Percentiles rank a stretch among this genome's conserved stretches.
Conservation (phyloP, 2,797 vertebrate genomes). For the Siniperca obscura region DNA sequence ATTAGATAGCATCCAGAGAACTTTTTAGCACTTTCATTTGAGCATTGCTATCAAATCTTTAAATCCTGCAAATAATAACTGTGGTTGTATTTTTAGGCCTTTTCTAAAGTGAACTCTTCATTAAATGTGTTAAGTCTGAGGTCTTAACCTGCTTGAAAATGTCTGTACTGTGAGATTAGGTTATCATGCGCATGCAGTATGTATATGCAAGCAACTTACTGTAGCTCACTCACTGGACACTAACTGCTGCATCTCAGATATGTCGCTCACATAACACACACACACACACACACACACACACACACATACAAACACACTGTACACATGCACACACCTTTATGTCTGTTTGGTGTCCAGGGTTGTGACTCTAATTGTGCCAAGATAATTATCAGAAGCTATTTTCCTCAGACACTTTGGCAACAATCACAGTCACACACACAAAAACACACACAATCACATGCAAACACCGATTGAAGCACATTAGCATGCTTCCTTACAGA, state of each 20-base stretch:
- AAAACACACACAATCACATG: conserved; percentile 27
- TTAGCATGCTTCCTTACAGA: conserved; percentile 17
- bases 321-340: conserved; percentile 5
- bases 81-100: neutral
- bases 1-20: conserved; percentile 17
- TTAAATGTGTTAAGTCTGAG: conserved; percentile 21
- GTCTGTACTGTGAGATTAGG: conserved; percentile 43
- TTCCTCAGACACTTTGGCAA: conserved; percentile 54
- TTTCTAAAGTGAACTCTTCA: conserved; percentile 35
- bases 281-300: conserved; percentile 8
- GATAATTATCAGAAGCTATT: conserved; percentile 78
- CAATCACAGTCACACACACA: conserved; percentile 40
- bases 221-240: neutral
- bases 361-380: conserved; percentile 72
- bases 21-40: conserved; percentile 23
- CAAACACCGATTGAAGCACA: conserved; percentile 14
- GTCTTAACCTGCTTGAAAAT: conserved; percentile 28
- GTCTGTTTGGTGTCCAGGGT: conserved; percentile 39
- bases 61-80: conserved; percentile 11
- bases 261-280: conserved; percentile 9
- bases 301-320: conserved; percentile 12
- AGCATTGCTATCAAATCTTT: conserved; percentile 22
- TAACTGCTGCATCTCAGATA: conserved; percentile 17
- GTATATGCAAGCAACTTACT: conserved; percentile 27
- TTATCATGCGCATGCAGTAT: conserved; percentile 28